Percentiles rank a stretch among this genome's conserved stretches.
These are phyloP conservation scores for Sthenelais limicola DNA, from an alignment of 2,888 invertebrate species.

Conservation along the genomic window DNA sequence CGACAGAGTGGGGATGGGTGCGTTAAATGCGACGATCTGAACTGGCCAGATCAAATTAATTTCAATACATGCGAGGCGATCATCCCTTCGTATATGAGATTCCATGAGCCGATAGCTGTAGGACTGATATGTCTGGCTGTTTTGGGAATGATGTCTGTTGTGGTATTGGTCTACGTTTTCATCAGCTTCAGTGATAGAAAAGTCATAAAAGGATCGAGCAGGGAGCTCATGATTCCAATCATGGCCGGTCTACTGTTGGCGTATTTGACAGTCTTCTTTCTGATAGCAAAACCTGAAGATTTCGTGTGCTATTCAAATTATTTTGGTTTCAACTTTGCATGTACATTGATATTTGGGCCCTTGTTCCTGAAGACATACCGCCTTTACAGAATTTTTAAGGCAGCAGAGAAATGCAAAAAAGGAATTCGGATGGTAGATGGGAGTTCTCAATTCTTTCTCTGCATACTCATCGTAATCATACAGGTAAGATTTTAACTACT, in stretches of 20 bases:
- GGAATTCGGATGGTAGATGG: constrained; percentile 32
- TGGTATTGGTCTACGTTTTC: constrained; percentile 1
- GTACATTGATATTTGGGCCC: constrained; percentile 39
- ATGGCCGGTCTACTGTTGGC: constrained; percentile 1
- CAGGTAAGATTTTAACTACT: no score
- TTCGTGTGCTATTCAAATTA: constrained; percentile 31
- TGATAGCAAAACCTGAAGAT: constrained; percentile 7
- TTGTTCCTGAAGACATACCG: constrained; percentile 40
- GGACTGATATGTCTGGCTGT: background rate
- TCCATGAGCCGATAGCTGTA: constrained; percentile 25
- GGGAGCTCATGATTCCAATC: constrained; percentile 31
- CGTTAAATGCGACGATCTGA: constrained; percentile 3
- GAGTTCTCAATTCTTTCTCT: constrained; percentile 40
- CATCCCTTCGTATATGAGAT: constrained; percentile 6
- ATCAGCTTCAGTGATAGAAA: constrained; percentile 25
- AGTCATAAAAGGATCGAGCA: constrained; percentile 24
- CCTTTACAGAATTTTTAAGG: constrained; percentile 21
- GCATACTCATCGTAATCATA: constrained; percentile 11
- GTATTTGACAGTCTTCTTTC: constrained; percentile 25
- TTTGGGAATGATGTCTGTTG: background rate
- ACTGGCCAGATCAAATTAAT: constrained; percentile 31
- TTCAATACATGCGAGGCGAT: constrained; percentile 21
- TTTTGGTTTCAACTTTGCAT: constrained; percentile 39
- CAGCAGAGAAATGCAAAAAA: constrained; percentile 39
- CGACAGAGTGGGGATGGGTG: background rate